Conservation (phyloP, 2,888 invertebrate genomes). For the Cheilosia grossa region DNA sequence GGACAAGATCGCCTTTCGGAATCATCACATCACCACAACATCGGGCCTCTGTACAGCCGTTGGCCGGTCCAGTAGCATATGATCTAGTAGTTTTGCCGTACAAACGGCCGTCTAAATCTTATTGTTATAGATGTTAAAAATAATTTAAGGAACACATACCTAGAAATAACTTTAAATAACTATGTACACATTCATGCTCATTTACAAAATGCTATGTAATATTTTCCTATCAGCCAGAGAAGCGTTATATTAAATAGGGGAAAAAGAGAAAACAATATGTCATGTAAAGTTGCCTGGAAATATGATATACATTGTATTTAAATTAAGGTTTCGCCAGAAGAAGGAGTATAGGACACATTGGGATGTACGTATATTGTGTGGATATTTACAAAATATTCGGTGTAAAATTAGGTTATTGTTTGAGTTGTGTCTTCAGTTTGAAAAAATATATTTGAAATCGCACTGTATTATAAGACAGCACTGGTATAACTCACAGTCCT, state of each 20-base stretch:
- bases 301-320: constrained; percentile 36
- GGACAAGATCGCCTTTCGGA: constrained; percentile 78
- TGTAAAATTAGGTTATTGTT: too few species aligned
- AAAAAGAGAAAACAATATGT: constrained; percentile 1
- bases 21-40: constrained; percentile 82
- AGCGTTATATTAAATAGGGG: constrained; percentile 12
- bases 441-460: not conserved
- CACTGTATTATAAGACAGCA: constrained; percentile 58
- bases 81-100: constrained; percentile 75
- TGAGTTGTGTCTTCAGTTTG: not conserved
- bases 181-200: constrained; percentile 28
- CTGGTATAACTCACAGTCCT: constrained; percentile 24
- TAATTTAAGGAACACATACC: not conserved
- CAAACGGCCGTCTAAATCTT: constrained; percentile 73
- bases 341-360: constrained; percentile 1
- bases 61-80: constrained; percentile 82
- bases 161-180: constrained; percentile 7
- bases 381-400: constrained; percentile 6
- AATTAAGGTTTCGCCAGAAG: constrained; percentile 49
- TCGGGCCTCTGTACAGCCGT: constrained; percentile 81
- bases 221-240: constrained; percentile 4
- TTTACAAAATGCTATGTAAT: constrained; percentile 37
- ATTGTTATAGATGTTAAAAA: constrained; percentile 21
- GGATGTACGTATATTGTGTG: constrained; percentile 8
- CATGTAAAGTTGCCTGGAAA: constrained; percentile 41